Percentiles rank a stretch among this genome's conserved stretches.
Conservation (phyloP, 2,113 vertebrate genomes). For the Oryzias javanicus region DNA sequence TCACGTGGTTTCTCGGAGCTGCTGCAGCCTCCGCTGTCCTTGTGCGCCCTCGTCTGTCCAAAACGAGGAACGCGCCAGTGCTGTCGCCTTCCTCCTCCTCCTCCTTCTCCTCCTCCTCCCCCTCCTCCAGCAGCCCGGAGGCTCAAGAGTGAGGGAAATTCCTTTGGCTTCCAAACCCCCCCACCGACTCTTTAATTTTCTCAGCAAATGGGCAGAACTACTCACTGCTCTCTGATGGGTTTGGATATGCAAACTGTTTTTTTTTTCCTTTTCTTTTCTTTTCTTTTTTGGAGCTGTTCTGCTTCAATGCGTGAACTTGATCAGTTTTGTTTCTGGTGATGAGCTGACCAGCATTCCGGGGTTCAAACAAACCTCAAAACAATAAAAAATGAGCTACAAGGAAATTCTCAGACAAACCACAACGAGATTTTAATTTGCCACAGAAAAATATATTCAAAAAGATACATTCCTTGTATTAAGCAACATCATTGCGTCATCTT, state of each 20-base stretch:
- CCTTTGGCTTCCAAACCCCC: constrained; percentile 52
- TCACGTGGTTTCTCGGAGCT: constrained; percentile 30
- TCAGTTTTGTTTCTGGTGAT: no score
- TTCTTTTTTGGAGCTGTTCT: no score
- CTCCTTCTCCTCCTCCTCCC: constrained; percentile 8
- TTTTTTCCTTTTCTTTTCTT: no score
- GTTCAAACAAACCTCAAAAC: no score
- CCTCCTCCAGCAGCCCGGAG: constrained; percentile 29
- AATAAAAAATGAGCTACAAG: no score
- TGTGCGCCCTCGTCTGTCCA: constrained; percentile 80
- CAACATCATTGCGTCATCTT: no score
- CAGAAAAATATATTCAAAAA: no score
- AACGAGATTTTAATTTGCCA: no score
- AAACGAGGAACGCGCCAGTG: constrained; percentile 51
- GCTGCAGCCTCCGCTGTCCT: constrained; percentile 72
- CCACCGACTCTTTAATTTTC: constrained; percentile 52
- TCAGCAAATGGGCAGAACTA: constrained; percentile 13
- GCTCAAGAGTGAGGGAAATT: constrained; percentile 62
- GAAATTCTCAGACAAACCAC: no score
- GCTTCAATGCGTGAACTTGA: no score
- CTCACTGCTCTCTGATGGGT: background rate
- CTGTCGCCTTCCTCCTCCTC: constrained; percentile 16
- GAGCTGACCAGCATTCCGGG: no score
- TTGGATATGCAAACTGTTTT: constrained; percentile 1
- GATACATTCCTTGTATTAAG: no score